Conservation (phyloP, 2,113 vertebrate genomes). For the Camelus dromedarius region DNA sequence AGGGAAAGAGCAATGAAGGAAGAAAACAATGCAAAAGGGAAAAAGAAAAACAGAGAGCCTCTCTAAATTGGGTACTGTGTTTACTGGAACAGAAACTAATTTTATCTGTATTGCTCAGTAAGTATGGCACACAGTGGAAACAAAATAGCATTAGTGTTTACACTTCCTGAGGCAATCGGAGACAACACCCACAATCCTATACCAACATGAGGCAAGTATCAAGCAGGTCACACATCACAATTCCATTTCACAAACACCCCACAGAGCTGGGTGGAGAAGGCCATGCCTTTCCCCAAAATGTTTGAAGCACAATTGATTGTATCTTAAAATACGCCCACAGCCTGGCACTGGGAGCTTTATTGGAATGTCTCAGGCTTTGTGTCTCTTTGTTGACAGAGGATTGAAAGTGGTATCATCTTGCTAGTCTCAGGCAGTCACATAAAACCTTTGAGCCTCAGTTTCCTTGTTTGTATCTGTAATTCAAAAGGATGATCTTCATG, state of each 20-base stretch:
- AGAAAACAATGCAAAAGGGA: background rate
- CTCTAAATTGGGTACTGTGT: constrained; percentile 5
- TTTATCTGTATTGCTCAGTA: background rate
- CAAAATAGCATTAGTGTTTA: constrained; percentile 49
- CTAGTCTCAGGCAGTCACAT: background rate
- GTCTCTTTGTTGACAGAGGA: background rate
- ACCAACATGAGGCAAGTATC: background rate
- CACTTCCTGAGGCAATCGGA: background rate
- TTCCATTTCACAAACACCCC: background rate
- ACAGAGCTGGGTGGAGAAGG: background rate
- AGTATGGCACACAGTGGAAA: constrained; percentile 31
- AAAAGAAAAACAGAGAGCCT: background rate
- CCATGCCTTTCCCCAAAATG: constrained; percentile 3
- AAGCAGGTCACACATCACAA: background rate
- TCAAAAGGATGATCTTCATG: background rate
- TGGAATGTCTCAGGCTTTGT: background rate
- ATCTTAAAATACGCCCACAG: constrained; percentile 58
- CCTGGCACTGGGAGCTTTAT: background rate
- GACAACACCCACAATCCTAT: background rate
- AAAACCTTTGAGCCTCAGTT: background rate
- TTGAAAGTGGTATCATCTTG: background rate
- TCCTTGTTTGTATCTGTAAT: background rate
- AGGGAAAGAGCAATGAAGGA: background rate
- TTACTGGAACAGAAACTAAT: constrained; percentile 56
- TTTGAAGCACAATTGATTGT: constrained; percentile 37